Base-by-base conservation (phyloP, 2,113 vertebrate genomes). In the Rhipidura dahli region DNA sequence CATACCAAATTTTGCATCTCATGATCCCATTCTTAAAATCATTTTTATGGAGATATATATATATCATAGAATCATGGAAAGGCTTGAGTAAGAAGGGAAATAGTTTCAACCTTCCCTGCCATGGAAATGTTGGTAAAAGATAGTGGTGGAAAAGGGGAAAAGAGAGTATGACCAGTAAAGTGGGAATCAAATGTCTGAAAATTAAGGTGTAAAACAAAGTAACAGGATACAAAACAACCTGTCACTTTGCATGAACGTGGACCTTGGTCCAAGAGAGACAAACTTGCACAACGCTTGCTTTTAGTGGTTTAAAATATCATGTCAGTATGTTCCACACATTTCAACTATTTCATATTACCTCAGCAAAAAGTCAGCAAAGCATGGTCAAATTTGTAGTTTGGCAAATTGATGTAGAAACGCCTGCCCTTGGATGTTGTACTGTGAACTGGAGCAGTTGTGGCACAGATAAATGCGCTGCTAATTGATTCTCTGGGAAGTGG, bases 11-110 rank as follows among this genome's bases (percentile, higher is more conserved):
- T 66, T 57, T 81, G 37, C 19, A 70, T 44, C 70, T 22, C 30
- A 49, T 37, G 19, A n/a, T 16, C 5, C 21, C 6, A 35, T 11
- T 54, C 2, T n/a, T 71, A 7, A 81, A 54, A 30, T 27, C 0
- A 56, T 50, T 90, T 87, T 89, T 51, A 75, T 6, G 16, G 16
- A 53, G 5, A 85, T n/a, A 47, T 20, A 42, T 18, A 20, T 23
- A 7, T 31, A 21, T 44, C 13, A 59, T 11, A 35, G 23, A 61
- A 24, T 57, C 6, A 50, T 23, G 22, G 31, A 40, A 80, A 65
- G 12, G 12, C 26, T 50, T 72, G 8, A 8, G 8, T 44, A 73
- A 37, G 22, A 66, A 66, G 22, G 13, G 28, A 73, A 19, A 13
- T 44, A 59, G 37, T 59, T 81, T 51, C 45, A 59, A 45, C 45